A percentile compares a stretch with the other conserved stretches of the same genome.
Evolutionary conservation across 2,888 invertebrate genomes (phyloP).

Genomic region (Muscina levida): DNA sequence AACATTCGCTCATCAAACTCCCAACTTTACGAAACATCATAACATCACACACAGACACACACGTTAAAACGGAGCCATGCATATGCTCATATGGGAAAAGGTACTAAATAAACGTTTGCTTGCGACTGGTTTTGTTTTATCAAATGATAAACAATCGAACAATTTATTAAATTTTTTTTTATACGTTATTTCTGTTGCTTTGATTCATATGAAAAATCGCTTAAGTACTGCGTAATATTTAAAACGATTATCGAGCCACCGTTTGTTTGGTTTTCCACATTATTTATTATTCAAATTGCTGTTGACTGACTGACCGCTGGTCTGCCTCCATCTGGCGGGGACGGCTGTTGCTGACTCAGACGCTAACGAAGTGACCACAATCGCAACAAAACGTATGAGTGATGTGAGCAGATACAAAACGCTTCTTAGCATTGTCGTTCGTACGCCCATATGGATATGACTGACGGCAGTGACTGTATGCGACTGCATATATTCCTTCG

Average conservation of each 20-base stretch:
- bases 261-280: slow-evolving; percentile 26
- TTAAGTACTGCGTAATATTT: slow-evolving; percentile 48
- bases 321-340: not conserved
- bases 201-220: slow-evolving; percentile 49
- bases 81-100: slow-evolving; percentile 16
- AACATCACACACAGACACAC: slow-evolving; percentile 5
- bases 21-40: no score
- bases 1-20: slow-evolving; percentile 12
- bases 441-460: no score
- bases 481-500: no score
- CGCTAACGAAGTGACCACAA: slow-evolving; percentile 18
- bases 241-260: slow-evolving; percentile 48
- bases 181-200: slow-evolving; percentile 36
- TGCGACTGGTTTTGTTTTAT: slow-evolving; percentile 45
- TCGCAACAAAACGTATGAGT: not conserved
- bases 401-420: no score
- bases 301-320: not conserved
- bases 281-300: slow-evolving; percentile 49
- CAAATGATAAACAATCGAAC: slow-evolving; percentile 60
- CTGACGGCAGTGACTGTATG: no score
- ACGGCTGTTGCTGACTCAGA: slow-evolving; percentile 4
- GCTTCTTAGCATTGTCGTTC: no score
- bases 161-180: slow-evolving; percentile 58
- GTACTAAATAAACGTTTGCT: not conserved
- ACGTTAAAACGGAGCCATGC: slow-evolving; percentile 9